Evolutionary conservation across 2,113 vertebrate species (phyloP).

Genomic region (Bubo bubo): DNA sequence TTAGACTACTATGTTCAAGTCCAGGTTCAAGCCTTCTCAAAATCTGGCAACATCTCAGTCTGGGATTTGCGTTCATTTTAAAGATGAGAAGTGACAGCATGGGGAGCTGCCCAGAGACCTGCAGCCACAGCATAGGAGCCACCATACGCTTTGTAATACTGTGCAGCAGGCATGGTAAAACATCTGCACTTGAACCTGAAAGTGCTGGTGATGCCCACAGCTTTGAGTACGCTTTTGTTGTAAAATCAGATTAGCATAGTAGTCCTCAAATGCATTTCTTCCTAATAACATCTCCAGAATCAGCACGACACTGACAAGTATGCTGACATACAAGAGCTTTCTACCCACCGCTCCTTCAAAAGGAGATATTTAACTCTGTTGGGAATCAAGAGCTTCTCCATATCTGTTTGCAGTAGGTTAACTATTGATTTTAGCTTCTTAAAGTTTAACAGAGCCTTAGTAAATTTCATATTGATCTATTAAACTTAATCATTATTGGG

Average conservation of each 20-base stretch:
- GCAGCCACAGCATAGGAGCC: background rate
- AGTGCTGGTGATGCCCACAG: background rate
- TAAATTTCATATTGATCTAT: conserved; percentile 8
- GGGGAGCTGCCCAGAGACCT: background rate
- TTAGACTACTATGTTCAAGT: background rate
- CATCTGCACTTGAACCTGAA: rapidly evolving
- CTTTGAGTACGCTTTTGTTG: background rate
- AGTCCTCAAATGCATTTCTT: background rate
- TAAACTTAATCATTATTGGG: conserved; percentile 27
- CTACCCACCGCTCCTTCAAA: background rate
- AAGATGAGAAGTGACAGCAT: background rate
- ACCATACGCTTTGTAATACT: rapidly evolving
- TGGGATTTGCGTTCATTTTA: background rate
- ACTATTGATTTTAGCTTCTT: conserved; percentile 49
- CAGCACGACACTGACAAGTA: background rate
- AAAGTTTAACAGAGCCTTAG: conserved; percentile 29
- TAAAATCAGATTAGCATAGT: background rate
- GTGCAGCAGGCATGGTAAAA: background rate
- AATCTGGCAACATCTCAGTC: background rate
- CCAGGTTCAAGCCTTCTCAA: background rate
- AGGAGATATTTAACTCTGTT: background rate
- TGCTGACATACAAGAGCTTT: background rate
- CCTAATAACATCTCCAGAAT: background rate
- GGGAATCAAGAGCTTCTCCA: background rate
- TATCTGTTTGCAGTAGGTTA: conserved; percentile 12